Percentiles rank a stretch among this genome's conserved stretches.
Evolutionary conservation across 2,888 invertebrate species (phyloP).

Genomic region (Cephus rjabovi): DNA sequence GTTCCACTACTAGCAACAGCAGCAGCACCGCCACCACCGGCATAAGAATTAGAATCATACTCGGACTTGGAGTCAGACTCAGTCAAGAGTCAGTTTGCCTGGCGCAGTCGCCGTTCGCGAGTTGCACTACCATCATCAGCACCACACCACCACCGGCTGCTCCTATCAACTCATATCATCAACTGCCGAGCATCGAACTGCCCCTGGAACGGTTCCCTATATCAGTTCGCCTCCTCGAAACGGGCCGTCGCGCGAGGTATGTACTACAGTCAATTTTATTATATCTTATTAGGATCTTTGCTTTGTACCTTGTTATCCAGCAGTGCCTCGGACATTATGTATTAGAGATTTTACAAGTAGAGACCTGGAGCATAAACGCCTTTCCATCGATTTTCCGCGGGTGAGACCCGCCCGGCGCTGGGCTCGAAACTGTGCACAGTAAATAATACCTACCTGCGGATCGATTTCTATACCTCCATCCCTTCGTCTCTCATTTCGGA

Average conservation of each 20-base stretch:
- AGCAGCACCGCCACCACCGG: slow-evolving; percentile 2
- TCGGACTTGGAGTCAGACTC: not conserved
- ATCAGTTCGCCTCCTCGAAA: slow-evolving; percentile 22
- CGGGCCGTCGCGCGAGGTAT: slow-evolving; percentile 21
- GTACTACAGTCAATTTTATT: slow-evolving; percentile 8
- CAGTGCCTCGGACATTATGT: not conserved
- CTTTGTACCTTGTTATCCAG: not conserved
- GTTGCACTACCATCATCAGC: slow-evolving; percentile 34
- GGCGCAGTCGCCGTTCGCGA: slow-evolving; percentile 49
- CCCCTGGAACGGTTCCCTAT: slow-evolving; percentile 28
- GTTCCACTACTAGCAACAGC: not conserved
- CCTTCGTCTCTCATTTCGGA: not conserved
- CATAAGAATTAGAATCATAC: not conserved
- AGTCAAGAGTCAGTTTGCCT: slow-evolving; percentile 7
- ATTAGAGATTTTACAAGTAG: not conserved
- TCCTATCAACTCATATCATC: slow-evolving; percentile 9
- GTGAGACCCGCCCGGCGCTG: slow-evolving; percentile 32
- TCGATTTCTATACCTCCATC: not conserved
- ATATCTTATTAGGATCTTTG: not conserved
- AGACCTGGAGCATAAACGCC: slow-evolving; percentile 20
- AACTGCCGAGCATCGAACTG: slow-evolving; percentile 29
- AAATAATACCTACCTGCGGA: not conserved
- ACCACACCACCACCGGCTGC: slow-evolving; percentile 24
- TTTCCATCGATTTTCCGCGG: slow-evolving; percentile 45
- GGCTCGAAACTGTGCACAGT: slow-evolving; percentile 1